Conservation (phyloP, 2,797 vertebrate genomes). For the Cirrhinus mrigala region DNA sequence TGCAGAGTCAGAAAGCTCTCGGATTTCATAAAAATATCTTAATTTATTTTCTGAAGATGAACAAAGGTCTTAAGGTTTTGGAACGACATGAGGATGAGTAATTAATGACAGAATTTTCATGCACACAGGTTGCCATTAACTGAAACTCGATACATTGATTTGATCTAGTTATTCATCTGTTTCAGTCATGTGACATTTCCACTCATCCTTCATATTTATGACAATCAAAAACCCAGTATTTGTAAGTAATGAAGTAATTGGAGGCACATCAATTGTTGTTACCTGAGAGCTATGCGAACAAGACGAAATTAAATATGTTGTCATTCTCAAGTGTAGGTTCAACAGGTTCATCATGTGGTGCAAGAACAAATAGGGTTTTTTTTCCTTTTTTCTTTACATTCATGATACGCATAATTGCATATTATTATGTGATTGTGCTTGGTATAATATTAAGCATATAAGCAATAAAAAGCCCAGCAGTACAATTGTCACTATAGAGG, state of each 20-base stretch:
- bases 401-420: not conserved
- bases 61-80: too few species aligned
- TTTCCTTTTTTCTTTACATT: not conserved
- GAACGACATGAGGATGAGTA: too few species aligned
- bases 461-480: not conserved
- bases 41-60: too few species aligned
- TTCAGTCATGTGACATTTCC: not conserved
- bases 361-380: not conserved
- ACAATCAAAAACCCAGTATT: not conserved
- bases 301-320: not conserved
- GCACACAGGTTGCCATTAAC: not conserved
- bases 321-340: constrained; percentile 19
- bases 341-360: not conserved
- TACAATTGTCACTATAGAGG: not conserved
- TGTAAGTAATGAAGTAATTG: not conserved
- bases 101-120: too few species aligned
- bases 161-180: not conserved
- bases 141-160: not conserved
- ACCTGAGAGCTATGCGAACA: not conserved
- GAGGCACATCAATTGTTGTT: not conserved
- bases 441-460: not conserved
- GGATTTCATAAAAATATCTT: too few species aligned
- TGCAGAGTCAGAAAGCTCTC: too few species aligned
- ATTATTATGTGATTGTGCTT: not conserved
- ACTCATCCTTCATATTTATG: not conserved